Evolutionary conservation across 2,113 vertebrate species (phyloP).

Genomic region (Pheucticus melanocephalus): DNA sequence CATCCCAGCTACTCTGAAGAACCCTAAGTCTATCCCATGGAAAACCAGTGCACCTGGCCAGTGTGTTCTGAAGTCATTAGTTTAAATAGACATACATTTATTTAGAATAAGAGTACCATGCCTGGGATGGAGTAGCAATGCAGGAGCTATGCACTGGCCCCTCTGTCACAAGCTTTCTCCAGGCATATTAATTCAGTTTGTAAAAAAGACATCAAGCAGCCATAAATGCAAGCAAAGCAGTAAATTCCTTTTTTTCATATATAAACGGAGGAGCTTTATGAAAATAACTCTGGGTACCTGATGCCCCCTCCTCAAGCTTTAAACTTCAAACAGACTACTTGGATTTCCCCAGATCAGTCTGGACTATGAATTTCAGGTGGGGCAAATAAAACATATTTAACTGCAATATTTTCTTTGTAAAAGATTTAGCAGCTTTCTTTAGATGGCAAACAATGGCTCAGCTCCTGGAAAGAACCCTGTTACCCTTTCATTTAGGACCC

Average conservation of each 20-base stretch:
- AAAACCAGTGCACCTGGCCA: not conserved
- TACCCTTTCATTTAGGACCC: not conserved
- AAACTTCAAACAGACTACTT: not conserved
- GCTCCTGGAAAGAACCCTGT: not conserved
- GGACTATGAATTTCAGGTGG: not conserved
- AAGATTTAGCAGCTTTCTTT: not conserved
- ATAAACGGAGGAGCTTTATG: not conserved
- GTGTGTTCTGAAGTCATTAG: not conserved
- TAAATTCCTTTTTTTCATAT: not conserved
- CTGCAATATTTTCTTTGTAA: not conserved
- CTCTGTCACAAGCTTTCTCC: not conserved
- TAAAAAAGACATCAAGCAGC: not conserved
- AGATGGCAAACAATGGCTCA: not conserved
- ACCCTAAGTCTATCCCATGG: not conserved
- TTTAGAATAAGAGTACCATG: not conserved
- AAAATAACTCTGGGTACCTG: not conserved
- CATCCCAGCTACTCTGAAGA: not conserved
- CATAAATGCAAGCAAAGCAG: not conserved
- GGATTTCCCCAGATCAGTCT: not conserved
- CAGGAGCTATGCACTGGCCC: not conserved
- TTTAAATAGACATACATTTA: not conserved
- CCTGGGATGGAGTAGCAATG: not conserved
- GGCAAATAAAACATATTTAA: not conserved
- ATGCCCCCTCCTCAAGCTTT: not conserved
- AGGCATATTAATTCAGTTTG: not conserved